These are phyloP conservation scores for Trichogramma evanescens DNA, from an alignment of 2,888 invertebrate species.

Conservation along the genomic window DNA sequence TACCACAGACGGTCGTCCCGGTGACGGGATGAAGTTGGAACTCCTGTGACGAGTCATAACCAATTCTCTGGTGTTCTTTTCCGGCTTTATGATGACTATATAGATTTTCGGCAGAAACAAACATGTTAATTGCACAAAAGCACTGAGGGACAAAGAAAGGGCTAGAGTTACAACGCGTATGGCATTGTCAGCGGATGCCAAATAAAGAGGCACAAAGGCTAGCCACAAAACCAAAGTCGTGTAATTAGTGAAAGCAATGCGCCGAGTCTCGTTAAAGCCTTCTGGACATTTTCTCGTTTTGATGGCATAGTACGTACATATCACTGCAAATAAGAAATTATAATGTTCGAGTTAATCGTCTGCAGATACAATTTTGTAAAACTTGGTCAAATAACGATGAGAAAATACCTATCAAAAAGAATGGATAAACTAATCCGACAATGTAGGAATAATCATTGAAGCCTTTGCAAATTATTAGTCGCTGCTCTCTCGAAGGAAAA, in stretches of 20 bases:
- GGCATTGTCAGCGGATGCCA: conserved; percentile 49
- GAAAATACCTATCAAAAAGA: conserved; percentile 47
- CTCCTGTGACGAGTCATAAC: conserved; percentile 49
- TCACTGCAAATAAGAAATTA: conserved; percentile 28
- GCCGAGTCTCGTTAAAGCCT: conserved; percentile 55
- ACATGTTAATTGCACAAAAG: conserved; percentile 51
- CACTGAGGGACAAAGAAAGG: conserved; percentile 51
- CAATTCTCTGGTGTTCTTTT: conserved; percentile 54
- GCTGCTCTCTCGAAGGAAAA: conserved; percentile 42
- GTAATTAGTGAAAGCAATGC: conserved; percentile 54
- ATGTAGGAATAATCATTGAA: conserved; percentile 50
- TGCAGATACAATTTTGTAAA: neutral
- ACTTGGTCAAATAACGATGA: neutral
- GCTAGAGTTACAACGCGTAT: conserved; percentile 51
- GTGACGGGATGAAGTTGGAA: conserved; percentile 34
- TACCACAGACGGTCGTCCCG: conserved; percentile 34
- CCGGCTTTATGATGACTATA: conserved; percentile 52
- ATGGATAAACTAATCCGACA: conserved; percentile 51
- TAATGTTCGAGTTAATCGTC: neutral
- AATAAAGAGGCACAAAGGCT: conserved; percentile 53
- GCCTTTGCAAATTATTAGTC: conserved; percentile 45
- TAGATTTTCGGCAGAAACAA: conserved; percentile 54
- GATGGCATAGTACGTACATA: conserved; percentile 53
- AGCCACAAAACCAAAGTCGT: conserved; percentile 54
- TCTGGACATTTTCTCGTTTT: conserved; percentile 55